These are phyloP conservation scores for Corbicula japonica DNA, from an alignment of 2,888 invertebrate genomes.

Conservation along the genomic window DNA sequence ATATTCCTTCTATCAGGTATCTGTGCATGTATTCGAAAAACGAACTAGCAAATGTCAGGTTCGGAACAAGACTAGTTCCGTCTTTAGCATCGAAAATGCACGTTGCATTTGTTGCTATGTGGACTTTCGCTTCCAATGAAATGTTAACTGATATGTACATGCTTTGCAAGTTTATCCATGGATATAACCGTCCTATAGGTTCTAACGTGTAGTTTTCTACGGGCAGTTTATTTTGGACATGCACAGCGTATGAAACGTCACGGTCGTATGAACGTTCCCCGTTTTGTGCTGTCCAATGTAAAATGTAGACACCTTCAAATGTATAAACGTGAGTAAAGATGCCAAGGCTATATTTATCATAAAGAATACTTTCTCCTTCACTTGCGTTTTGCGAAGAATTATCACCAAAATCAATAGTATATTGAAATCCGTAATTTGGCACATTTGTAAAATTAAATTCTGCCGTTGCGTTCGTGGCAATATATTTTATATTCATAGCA, in stretches of 20 bases:
- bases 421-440: constrained; percentile 53
- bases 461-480: constrained; percentile 52
- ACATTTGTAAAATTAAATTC: constrained; percentile 51
- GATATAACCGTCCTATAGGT: constrained; percentile 54
- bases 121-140: constrained; percentile 43
- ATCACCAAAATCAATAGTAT: constrained; percentile 59
- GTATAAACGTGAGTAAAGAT: constrained; percentile 50
- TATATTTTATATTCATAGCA: constrained; percentile 50
- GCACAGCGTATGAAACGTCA: constrained; percentile 38
- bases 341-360: constrained; percentile 26
- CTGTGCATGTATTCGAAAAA: constrained; percentile 40
- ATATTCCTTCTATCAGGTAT: constrained; percentile 47
- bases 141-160: constrained; percentile 50
- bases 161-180: constrained; percentile 56
- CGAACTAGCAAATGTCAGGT: constrained; percentile 20
- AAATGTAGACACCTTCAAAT: constrained; percentile 36
- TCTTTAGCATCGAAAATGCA: constrained; percentile 55
- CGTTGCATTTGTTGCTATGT: constrained; percentile 58
- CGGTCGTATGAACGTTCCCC: constrained; percentile 27
- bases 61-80: constrained; percentile 12
- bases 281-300: constrained; percentile 54
- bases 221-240: constrained; percentile 60
- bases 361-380: constrained; percentile 31
- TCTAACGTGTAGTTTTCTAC: constrained; percentile 35
- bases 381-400: constrained; percentile 11